phyloP scores from a whole-genome alignment of 2,113 vertebrate genomes.

The Balaeniceps rex region DNA sequence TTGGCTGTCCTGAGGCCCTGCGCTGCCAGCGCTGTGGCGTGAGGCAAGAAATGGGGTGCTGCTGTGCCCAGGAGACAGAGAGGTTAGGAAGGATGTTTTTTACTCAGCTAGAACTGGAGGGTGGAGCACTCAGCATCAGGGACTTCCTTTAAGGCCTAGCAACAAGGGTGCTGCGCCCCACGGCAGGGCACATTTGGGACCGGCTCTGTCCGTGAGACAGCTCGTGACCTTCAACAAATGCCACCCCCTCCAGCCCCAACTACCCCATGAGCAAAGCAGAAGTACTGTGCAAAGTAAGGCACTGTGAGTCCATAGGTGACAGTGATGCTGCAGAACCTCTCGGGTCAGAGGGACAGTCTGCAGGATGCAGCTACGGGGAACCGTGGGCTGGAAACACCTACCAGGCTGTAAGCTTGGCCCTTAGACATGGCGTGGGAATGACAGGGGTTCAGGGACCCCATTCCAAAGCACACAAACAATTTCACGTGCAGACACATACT shows the following conservation, averaged over 20 bases:
- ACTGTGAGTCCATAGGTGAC: too few species aligned
- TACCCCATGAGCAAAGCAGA: background rate
- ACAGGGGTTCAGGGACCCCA: background rate
- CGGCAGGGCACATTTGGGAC: fast-evolving
- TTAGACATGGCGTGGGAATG: fast-evolving
- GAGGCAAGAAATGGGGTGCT: fast-evolving
- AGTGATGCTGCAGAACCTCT: background rate
- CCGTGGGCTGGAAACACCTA: background rate
- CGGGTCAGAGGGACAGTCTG: background rate
- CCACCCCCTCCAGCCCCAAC: too few species aligned
- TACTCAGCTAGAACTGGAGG: background rate
- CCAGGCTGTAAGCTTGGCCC: background rate
- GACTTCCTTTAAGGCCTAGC: background rate
- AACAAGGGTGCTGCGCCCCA: background rate
- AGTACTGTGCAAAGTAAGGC: background rate
- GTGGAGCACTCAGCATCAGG: background rate
- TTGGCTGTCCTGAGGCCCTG: too few species aligned
- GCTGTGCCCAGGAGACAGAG: background rate
- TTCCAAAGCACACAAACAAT: background rate
- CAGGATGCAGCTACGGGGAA: fast-evolving
- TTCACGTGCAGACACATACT: background rate
- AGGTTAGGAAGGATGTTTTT: background rate
- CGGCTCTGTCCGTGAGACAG: background rate
- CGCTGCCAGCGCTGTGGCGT: background rate
- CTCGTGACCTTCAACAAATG: background rate